phyloP scores from a whole-genome alignment of 2,797 vertebrate species.

The Tamandua tetradactyla region DNA sequence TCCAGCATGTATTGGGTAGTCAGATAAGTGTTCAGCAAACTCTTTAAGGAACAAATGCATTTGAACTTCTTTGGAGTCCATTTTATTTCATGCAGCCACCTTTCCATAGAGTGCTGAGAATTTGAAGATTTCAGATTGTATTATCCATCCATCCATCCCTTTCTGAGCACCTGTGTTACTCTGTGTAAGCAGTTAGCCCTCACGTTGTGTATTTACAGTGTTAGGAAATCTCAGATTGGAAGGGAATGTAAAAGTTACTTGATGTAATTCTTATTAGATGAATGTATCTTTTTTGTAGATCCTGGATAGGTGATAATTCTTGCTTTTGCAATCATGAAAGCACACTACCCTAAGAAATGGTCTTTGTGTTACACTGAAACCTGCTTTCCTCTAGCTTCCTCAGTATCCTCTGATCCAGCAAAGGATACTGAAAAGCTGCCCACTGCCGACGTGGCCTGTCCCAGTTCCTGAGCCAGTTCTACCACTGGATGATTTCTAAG shows the following conservation, averaged over 20 bases:
- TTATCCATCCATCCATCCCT: not conserved
- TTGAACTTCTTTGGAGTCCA: not conserved
- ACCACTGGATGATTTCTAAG: not conserved
- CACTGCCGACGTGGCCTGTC: not conserved
- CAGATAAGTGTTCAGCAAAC: not conserved
- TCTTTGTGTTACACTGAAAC: not conserved
- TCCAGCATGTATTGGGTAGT: not conserved
- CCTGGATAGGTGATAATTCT: not conserved
- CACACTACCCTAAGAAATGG: not conserved
- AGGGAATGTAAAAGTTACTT: not conserved
- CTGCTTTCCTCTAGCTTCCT: not conserved
- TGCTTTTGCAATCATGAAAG: not conserved
- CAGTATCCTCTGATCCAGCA: not conserved
- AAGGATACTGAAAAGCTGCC: not conserved
- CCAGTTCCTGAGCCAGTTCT: not conserved
- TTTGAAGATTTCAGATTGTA: not conserved
- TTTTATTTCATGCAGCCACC: not conserved
- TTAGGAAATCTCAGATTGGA: not conserved
- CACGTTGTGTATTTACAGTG: not conserved
- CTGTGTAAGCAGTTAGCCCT: not conserved
- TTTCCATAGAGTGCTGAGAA: not conserved
- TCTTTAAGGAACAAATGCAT: not conserved
- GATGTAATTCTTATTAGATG: not conserved
- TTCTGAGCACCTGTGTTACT: not conserved
- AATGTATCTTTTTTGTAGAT: not conserved